Conservation (phyloP, 2,888 invertebrate species). For the Drosophila borealis region DNA sequence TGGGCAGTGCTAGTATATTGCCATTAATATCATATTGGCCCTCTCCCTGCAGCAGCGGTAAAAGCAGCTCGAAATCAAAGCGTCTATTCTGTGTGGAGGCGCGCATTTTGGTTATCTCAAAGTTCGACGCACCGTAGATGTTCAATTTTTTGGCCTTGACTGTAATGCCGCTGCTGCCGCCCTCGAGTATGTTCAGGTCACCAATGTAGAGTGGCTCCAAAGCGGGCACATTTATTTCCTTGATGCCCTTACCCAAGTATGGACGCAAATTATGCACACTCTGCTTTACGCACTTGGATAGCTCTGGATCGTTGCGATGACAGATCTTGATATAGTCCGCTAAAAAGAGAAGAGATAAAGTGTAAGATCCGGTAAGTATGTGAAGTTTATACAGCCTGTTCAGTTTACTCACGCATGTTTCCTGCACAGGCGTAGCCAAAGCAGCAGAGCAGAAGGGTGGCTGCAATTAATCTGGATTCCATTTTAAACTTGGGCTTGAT, state of each 20-base stretch:
- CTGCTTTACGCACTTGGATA: conserved; percentile 88
- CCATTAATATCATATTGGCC: conserved; percentile 89
- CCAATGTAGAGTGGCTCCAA: conserved; percentile 90
- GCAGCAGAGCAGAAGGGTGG: conserved; percentile 47
- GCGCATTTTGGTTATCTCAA: conserved; percentile 87
- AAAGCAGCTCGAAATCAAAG: conserved; percentile 87
- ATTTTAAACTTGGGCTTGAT: conserved; percentile 37
- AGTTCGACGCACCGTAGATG: conserved; percentile 88
- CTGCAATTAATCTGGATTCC: conserved; percentile 52
- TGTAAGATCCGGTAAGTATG: conserved; percentile 1
- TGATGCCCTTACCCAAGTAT: conserved; percentile 88
- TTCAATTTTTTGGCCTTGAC: conserved; percentile 86
- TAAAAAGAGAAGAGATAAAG: conserved; percentile 74
- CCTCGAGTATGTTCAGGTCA: conserved; percentile 88
- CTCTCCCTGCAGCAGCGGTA: conserved; percentile 87
- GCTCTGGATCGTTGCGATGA: conserved; percentile 87
- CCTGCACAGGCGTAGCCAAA: conserved; percentile 49
- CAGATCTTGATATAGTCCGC: conserved; percentile 90
- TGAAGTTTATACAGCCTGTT: background rate
- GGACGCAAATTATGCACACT: conserved; percentile 88
- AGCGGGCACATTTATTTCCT: conserved; percentile 88
- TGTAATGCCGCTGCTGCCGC: conserved; percentile 81
- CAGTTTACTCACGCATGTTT: conserved; percentile 72
- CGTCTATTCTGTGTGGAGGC: conserved; percentile 82
- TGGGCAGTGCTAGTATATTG: conserved; percentile 89